Evolutionary conservation across 2,888 invertebrate species (phyloP), one percentile per base, ranked within the genome.

Genomic region (Leucozona laternaria): DNA sequence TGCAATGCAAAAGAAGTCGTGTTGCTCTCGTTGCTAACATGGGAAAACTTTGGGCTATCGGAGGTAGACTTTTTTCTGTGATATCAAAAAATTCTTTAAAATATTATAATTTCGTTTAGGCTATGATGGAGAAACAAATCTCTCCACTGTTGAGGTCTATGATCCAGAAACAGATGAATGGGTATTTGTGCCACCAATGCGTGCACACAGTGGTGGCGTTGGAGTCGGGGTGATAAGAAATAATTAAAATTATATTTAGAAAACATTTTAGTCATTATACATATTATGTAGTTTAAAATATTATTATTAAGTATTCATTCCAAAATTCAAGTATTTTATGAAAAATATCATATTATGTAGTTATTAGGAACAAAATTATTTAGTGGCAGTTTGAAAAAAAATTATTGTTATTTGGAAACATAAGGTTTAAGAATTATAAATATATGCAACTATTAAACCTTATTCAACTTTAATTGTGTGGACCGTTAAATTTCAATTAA

Each of bases 171-270:
- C 93, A 6, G 95, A 97, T 90, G 93, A 93, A 28, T 97, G 97
- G 97, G 94, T 94, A 4, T 96, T 95, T 90, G 95, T 95, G 17
- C 94, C 96, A 2, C 93, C 96, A 0, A 97, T 97, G 97, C 95
- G 95, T 89, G 96, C 96, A 2, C 97, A 97, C 91, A 97, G 97
- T 91, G 97, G 97, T 1, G 97, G 97, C 1, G 97, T 97, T 0
- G 97, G 97, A n/a, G 96, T 97, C 28, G 97, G 97, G 0, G 97
- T 97, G 6, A 95, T 97, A 88, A 95, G 96, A 76, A 93, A 93
- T 86, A 90, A 91, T 78, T 91, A 89, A 72, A 40, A 11, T 34
- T 50, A n/a, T 62, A 34, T 43, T 28, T 31, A 50, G 15, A 62
- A 58, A 58, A 0, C 13, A 60, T 13, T 17, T 58, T 64, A 57